These are phyloP conservation scores for Melikaiella ostensackeni DNA, from an alignment of 2,888 invertebrate genomes.

Conservation along the genomic window DNA sequence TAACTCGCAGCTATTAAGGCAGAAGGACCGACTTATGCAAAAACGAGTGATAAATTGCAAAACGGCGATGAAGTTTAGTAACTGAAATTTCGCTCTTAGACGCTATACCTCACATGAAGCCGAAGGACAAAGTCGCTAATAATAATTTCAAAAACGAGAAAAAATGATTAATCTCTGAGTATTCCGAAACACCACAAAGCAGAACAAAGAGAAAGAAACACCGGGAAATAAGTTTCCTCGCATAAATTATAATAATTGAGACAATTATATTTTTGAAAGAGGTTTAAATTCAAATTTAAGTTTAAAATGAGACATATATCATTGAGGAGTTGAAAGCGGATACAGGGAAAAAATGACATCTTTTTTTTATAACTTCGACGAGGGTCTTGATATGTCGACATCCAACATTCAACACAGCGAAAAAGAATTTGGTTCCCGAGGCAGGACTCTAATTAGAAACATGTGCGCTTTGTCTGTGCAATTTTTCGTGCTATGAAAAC, in stretches of 20 bases:
- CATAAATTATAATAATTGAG: not conserved
- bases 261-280: not conserved
- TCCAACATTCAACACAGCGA: slow-evolving; percentile 38
- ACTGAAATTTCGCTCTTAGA: slow-evolving; percentile 20
- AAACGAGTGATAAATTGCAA: slow-evolving; percentile 45
- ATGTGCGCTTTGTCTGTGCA: slow-evolving; percentile 38
- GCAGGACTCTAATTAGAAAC: slow-evolving; percentile 32
- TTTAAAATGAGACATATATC: not conserved
- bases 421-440: slow-evolving; percentile 39
- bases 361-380: slow-evolving; percentile 36
- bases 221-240: not conserved
- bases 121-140: slow-evolving; percentile 37
- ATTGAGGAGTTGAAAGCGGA: slow-evolving; percentile 22
- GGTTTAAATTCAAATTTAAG: not conserved
- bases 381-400: slow-evolving; percentile 41
- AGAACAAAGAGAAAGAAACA: not conserved
- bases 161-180: not conserved
- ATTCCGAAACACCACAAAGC: not conserved
- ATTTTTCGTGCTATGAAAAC: slow-evolving; percentile 36
- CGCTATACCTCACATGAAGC: slow-evolving; percentile 35
- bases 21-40: slow-evolving; percentile 44
- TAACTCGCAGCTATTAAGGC: slow-evolving; percentile 60
- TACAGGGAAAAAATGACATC: slow-evolving; percentile 23
- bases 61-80: slow-evolving; percentile 40
- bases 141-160: slow-evolving; percentile 21